These are phyloP conservation scores for Trypoxylon attenuatum DNA, from an alignment of 2,888 invertebrate species.

Conservation along the genomic window DNA sequence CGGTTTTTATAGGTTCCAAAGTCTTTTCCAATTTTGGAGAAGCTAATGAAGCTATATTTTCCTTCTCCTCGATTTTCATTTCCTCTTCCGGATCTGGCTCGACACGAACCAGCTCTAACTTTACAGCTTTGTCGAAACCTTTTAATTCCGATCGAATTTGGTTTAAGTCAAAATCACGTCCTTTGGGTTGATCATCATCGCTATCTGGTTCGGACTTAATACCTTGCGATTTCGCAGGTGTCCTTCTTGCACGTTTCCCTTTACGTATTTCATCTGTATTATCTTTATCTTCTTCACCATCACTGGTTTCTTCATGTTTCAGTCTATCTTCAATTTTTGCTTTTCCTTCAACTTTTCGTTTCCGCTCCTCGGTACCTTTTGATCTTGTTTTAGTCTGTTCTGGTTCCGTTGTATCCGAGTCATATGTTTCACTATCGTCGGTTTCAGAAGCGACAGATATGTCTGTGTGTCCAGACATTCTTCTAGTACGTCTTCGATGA, in stretches of 20 bases:
- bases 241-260: constrained; percentile 71
- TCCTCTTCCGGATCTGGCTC: constrained; percentile 77
- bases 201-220: constrained; percentile 75
- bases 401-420: constrained; percentile 74
- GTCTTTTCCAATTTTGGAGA: constrained; percentile 63
- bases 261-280: constrained; percentile 67
- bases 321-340: constrained; percentile 75
- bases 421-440: constrained; percentile 78
- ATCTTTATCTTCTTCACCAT: constrained; percentile 66
- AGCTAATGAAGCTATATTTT: constrained; percentile 47
- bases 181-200: constrained; percentile 78
- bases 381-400: constrained; percentile 58
- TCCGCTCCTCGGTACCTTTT: constrained; percentile 60
- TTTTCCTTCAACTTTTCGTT: constrained; percentile 66
- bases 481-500: constrained; percentile 73
- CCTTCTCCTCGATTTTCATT: constrained; percentile 45
- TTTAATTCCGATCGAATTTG: constrained; percentile 90
- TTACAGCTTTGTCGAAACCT: constrained; percentile 82
- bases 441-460: constrained; percentile 78
- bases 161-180: constrained; percentile 88
- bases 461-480: constrained; percentile 79
- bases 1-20: constrained; percentile 44
- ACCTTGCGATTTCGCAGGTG: constrained; percentile 72
- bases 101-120: constrained; percentile 71
- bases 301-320: constrained; percentile 71